Percentiles rank a stretch among this genome's conserved stretches.
Conservation (phyloP, 2,797 vertebrate genomes). For the Garrulus glandarius region DNA sequence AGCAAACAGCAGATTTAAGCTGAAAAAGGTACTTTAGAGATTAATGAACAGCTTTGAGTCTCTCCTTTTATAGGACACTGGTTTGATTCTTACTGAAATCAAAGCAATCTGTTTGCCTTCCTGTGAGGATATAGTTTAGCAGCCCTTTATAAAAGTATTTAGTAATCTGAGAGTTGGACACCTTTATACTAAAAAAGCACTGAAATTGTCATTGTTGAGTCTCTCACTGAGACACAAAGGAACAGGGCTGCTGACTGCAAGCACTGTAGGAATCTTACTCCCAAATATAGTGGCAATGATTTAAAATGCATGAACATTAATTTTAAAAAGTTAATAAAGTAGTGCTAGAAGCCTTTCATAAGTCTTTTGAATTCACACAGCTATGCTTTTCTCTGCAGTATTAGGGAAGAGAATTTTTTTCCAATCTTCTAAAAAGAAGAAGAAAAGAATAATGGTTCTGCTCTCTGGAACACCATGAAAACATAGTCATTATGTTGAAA, state of each 20-base stretch:
- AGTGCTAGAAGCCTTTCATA: not conserved
- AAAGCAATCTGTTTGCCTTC: not conserved
- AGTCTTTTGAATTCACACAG: not conserved
- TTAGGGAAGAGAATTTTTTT: not conserved
- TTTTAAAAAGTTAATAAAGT: not conserved
- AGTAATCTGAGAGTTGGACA: not conserved
- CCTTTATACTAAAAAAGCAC: not conserved
- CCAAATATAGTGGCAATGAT: not conserved
- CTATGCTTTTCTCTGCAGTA: not conserved
- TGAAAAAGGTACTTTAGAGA: conserved; percentile 21
- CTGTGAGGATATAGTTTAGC: not conserved
- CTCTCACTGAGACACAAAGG: not conserved
- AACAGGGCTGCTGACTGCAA: not conserved
- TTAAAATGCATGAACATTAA: conserved; percentile 2
- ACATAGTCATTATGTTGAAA: not conserved
- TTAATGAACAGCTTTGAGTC: not conserved
- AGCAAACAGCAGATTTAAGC: conserved; percentile 12
- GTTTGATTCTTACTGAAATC: not conserved
- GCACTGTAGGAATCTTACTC: not conserved
- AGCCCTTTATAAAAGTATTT: not conserved
- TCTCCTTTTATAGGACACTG: not conserved
- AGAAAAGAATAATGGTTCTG: not conserved
- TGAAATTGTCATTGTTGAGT: not conserved
- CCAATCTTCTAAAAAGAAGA: not conserved
- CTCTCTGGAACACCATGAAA: not conserved